phyloP scores from a whole-genome alignment of 2,888 invertebrate species.

The Stenurella melanura region DNA sequence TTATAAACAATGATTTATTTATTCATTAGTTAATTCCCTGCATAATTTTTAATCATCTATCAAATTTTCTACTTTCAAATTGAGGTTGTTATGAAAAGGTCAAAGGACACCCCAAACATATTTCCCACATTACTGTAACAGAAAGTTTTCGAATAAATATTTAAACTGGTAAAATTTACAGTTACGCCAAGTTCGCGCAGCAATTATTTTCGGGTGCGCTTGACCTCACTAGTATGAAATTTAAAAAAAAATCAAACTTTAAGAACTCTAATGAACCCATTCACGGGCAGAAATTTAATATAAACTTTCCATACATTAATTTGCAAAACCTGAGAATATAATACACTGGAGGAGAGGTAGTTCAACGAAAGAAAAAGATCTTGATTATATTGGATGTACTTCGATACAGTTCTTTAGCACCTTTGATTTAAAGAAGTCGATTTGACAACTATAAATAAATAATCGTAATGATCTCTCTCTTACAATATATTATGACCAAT shows the following conservation, averaged over 20 bases:
- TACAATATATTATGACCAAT: not conserved
- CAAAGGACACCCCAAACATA: too few species aligned
- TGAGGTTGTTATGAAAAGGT: too few species aligned
- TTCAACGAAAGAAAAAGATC: not conserved
- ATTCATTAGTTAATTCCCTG: too few species aligned
- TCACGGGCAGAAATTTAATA: not conserved
- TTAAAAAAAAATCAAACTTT: not conserved
- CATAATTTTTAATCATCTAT: too few species aligned
- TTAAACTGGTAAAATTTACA: not conserved
- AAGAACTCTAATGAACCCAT: slow-evolving; percentile 19
- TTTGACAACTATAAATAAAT: not conserved
- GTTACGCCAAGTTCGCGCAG: not conserved
- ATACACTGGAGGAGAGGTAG: too few species aligned
- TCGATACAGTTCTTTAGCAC: not conserved
- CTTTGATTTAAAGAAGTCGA: not conserved
- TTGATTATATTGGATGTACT: not conserved
- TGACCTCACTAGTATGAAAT: not conserved
- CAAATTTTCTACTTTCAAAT: too few species aligned
- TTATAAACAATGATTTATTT: too few species aligned
- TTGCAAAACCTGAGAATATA: not conserved
- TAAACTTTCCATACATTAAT: not conserved
- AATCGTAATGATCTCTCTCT: not conserved
- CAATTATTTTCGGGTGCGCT: not conserved
- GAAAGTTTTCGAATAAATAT: not conserved
- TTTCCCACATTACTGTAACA: too few species aligned